A percentile compares a stretch with the other conserved stretches of the same genome.
phyloP scores from a whole-genome alignment of 2,888 invertebrate species.

The Drosophila stalkeri region DNA sequence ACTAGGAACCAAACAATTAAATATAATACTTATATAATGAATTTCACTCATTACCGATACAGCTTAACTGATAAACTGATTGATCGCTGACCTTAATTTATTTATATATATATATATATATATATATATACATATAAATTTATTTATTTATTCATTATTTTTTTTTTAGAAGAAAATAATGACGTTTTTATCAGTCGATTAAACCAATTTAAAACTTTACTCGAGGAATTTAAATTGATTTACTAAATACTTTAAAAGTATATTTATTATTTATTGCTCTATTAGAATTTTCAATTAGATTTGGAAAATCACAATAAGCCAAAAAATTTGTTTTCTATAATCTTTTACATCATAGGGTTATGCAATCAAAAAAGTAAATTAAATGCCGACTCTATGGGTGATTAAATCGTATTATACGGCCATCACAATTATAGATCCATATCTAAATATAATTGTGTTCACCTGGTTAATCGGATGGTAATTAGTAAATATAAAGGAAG shows the following conservation, averaged over 20 bases:
- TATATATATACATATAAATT: too few species aligned
- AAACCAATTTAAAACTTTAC: too few species aligned
- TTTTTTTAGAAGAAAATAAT: too few species aligned
- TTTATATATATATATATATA: too few species aligned
- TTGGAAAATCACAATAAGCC: neutral
- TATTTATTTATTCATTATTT: too few species aligned
- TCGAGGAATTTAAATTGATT: neutral
- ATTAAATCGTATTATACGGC: slow-evolving; percentile 22
- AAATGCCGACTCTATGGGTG: neutral
- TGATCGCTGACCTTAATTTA: too few species aligned
- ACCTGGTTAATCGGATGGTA: slow-evolving; percentile 19
- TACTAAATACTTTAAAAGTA: neutral
- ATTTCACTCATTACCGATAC: too few species aligned
- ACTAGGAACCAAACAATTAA: too few species aligned
- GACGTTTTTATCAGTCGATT: too few species aligned
- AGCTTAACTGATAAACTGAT: too few species aligned
- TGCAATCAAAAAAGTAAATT: neutral
- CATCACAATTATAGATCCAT: slow-evolving; percentile 26
- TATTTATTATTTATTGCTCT: neutral
- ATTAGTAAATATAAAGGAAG: slow-evolving; percentile 41
- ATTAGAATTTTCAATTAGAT: neutral
- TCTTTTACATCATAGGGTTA: neutral
- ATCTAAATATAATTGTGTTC: slow-evolving; percentile 31
- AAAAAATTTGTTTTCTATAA: neutral
- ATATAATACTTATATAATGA: too few species aligned